Conservation (phyloP, 2,797 vertebrate genomes). For the Gila robusta region DNA sequence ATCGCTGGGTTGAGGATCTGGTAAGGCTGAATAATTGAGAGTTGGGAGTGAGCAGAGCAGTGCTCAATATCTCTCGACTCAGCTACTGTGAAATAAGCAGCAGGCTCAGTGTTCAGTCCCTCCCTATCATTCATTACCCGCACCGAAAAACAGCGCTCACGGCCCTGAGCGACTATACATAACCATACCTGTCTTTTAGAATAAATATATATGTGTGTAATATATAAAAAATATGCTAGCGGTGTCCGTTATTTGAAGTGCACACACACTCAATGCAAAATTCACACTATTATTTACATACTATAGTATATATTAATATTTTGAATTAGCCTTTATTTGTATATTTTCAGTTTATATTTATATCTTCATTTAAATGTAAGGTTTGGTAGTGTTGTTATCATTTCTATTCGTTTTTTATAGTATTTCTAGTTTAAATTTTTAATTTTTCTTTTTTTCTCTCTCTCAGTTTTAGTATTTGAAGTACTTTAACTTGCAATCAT, state of each 20-base stretch:
- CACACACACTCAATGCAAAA: not conserved
- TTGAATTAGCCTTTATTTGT: not conserved
- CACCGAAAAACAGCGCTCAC: conserved; percentile 16
- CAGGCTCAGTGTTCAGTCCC: conserved; percentile 22
- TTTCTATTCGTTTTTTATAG: not conserved
- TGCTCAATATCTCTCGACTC: conserved; percentile 18
- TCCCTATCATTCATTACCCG: conserved; percentile 34
- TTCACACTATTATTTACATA: too few relatives aligned
- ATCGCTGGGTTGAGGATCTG: conserved; percentile 25
- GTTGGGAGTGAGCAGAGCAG: conserved; percentile 18
- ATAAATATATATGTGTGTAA: not conserved
- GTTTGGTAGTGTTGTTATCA: not conserved
- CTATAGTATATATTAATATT: not conserved
- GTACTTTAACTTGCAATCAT: too few relatives aligned
- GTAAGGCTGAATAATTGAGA: not conserved
- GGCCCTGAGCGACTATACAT: too few relatives aligned
- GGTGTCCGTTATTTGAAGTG: not conserved
- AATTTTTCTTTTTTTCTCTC: not conserved
- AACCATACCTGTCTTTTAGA: not conserved
- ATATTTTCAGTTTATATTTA: not conserved
- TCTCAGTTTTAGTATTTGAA: too few relatives aligned
- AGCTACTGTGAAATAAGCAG: not conserved
- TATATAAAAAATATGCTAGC: not conserved
- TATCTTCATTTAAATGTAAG: not conserved
- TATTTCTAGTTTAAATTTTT: not conserved